Base-by-base conservation (phyloP, 2,888 invertebrate genomes). In the Drosophila prostipennis region DNA sequence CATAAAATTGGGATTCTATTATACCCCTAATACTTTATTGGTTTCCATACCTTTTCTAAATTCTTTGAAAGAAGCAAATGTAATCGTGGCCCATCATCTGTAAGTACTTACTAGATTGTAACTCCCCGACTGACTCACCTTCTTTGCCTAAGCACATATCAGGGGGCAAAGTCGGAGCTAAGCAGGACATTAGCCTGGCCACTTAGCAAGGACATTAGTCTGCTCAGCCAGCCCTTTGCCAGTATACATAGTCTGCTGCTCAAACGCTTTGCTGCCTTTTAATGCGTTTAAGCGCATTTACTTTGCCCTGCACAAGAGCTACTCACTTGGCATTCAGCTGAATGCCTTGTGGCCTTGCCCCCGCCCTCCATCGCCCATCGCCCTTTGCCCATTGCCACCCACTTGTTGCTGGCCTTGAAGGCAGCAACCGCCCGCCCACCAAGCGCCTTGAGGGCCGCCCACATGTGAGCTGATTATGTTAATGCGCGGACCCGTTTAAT, bases 401-500 rank as follows among this genome's bases (percentile, higher is more conserved):
- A 72, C 76, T 67, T 77, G 76, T 76, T 74, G 76, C 58, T 67
- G 26, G 40, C 34, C 39, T 40, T 10, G 76, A 11, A 34, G 34
- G 34, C 29, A 7, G 29, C 29, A 6, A 29, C 29, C 29, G 0
- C 1, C 29, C 29, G 7, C 29, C 29, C 6, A 29, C 34, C 34
- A 19, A 19, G 43, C 16, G 14, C 57, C 65, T 63, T 58, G 46
- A 54, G 45, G n/a, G 36, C 19, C 2, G 14, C 14, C 43, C 72
- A 70, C 74, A 78, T 81, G 83, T 78, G 83, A 34, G 78, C 85
- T 82, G 84, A 87, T 84, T 84, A 84, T 84, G 84, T 74, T 87
- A 84, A 84, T 84, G 82, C 68, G 59, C 61, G 67, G 71, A 51
- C 14, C 70, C 81, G 58, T 72, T 80, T 78, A 78, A 86, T 77